A percentile compares a stretch with the other conserved stretches of the same genome.
Evolutionary conservation across 1,140 invertebrate genomes (phyloP).

Genomic region (Subanguina moxae): DNA sequence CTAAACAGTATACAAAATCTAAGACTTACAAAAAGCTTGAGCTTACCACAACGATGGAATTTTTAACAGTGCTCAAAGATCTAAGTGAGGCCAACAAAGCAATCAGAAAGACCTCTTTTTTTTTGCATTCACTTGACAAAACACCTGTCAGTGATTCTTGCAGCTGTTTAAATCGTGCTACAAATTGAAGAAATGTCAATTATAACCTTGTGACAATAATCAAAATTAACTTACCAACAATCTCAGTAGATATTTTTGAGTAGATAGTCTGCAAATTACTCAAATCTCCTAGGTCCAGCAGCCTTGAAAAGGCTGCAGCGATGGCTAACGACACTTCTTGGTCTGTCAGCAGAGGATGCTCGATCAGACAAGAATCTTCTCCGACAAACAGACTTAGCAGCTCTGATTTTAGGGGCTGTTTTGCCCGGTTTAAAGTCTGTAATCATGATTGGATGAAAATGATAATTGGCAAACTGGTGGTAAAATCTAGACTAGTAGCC

Average conservation of each 20-base stretch:
- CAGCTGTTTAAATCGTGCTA: not conserved
- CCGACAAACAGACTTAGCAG: not conserved
- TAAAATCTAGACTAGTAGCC: too few species aligned
- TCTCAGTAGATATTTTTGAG: constrained; percentile 16
- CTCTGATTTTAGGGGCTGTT: not conserved
- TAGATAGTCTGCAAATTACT: constrained; percentile 18
- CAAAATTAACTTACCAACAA: constrained; percentile 1
- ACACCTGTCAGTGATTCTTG: not conserved
- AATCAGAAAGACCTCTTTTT: constrained; percentile 14
- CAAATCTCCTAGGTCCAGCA: constrained; percentile 20
- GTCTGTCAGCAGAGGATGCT: not conserved
- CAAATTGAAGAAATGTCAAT: not conserved
- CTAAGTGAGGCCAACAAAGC: constrained; percentile 14
- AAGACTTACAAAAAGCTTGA: constrained; percentile 11
- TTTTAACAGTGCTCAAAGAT: constrained; percentile 23
- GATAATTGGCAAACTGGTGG: too few species aligned
- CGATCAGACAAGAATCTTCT: not conserved
- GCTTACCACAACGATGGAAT: constrained; percentile 31
- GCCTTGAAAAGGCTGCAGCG: not conserved
- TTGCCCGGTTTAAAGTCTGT: not conserved
- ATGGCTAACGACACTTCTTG: not conserved
- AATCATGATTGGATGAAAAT: not conserved
- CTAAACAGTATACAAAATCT: constrained; percentile 6
- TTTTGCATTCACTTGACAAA: constrained; percentile 5
- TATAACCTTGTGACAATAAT: constrained; percentile 13